Base-by-base conservation (phyloP, 2,888 invertebrate genomes). In the Magallana nippona region DNA sequence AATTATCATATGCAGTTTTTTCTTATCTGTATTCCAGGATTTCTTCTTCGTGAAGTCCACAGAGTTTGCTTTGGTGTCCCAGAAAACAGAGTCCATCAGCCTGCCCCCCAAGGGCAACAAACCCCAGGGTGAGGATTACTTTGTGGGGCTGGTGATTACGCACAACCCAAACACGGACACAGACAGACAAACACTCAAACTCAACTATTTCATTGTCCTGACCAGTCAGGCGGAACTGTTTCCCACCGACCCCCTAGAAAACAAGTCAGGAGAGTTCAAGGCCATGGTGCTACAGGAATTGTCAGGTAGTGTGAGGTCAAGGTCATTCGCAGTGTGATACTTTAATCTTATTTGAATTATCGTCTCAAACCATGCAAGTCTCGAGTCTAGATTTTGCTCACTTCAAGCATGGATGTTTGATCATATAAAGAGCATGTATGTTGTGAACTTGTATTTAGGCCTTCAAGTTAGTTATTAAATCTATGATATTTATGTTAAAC, bases 71-170 rank as follows among this genome's bases (percentile, higher is more conserved):
- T 93, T 96, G 87, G 96, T 96, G 13, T 96, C 96, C 91, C 94
- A 96, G 83, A 96, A 95, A 95, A 87, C 95, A 96, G 22, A 95
- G 95, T 78, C 96, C 96, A 87, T 95, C 95, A 88, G 96, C 96
- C 82, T 83, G 17, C 96, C 96, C 87, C 94, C 82, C n/a, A 79
- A 83, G 13, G 82, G 81, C 63, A 83, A 95, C 19, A 95, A 95
- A 86, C 95, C 95, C 81, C 87, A 89, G 86, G 95, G 95, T 0
- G 96, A 96, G 87, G 96, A 96, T 90, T 96, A 96, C 92, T 96
- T 96, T 89, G 95, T 96, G 22, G 96, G 96, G 0, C 93, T 96
- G 62, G 95, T 96, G 19, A 95, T 96, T 57, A 95, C 96, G n/a
- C 96, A 96, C 88, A 94, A 95, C 84, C 85, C 88, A 17, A 83